phyloP scores from a whole-genome alignment of 2,888 invertebrate species.

The Stenichneumon culpator region DNA sequence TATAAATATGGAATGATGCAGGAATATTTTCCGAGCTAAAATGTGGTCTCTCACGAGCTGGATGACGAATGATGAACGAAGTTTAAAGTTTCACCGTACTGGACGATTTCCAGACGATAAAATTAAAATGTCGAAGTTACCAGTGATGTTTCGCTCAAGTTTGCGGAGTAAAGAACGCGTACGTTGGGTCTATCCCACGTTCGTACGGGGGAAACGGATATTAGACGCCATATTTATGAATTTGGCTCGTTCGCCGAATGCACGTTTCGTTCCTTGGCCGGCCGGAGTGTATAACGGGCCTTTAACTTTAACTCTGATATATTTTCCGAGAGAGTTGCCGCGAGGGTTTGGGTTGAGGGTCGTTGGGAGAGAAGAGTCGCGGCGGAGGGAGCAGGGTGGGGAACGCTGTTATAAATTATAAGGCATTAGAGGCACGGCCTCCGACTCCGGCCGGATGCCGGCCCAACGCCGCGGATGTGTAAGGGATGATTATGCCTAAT shows the following conservation, averaged over 20 bases:
- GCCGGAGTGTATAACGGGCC: constrained; percentile 71
- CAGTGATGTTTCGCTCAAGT: neutral
- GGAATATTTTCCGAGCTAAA: neutral
- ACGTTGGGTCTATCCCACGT: neutral
- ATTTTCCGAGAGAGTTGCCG: constrained; percentile 75
- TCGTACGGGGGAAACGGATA: constrained; percentile 67
- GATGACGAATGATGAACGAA: neutral
- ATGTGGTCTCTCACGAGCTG: neutral
- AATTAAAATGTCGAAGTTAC: constrained; percentile 8
- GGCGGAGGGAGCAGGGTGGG: constrained; percentile 63
- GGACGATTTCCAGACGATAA: constrained; percentile 12
- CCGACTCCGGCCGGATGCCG: constrained; percentile 64
- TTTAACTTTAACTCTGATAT: constrained; percentile 84
- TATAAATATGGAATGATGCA: neutral
- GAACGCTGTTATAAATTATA: constrained; percentile 84
- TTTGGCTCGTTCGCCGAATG: constrained; percentile 72
- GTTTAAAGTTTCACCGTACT: neutral
- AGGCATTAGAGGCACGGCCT: constrained; percentile 81
- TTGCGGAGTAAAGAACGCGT: constrained; percentile 1
- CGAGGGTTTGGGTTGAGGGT: constrained; percentile 39
- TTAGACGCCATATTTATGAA: constrained; percentile 81
- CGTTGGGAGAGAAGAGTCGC: constrained; percentile 12
- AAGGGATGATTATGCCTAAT: constrained; percentile 85
- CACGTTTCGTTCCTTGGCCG: constrained; percentile 74
- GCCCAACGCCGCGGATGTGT: constrained; percentile 80